Base-by-base conservation (phyloP, 1,140 invertebrate species). In the Megalopta genalis region DNA sequence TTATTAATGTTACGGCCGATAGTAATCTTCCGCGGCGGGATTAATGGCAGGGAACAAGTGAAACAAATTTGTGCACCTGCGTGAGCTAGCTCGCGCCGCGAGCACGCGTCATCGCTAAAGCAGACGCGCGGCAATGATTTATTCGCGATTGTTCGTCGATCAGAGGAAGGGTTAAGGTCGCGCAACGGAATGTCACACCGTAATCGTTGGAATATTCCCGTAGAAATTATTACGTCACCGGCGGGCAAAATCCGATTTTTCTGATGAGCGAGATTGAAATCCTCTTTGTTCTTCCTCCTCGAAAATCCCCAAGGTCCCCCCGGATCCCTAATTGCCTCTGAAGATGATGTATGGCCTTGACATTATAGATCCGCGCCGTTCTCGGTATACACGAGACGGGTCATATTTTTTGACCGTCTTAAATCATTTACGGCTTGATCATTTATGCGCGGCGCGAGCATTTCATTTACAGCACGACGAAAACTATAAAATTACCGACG, bases 151-250 rank as follows among this genome's bases (percentile, higher is more conserved):
- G 60, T 73, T 57, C 54, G 72, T 62, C 62, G 57, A 64, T 79
- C 69, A 68, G 75, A 77, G 84, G 81, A 81, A 85, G 84, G 82
- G 82, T 85, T 76, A 77, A 85, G 79, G 83, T 78, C 79, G 65
- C 64, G 80, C 75, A 66, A n/a, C 27, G 63, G 71, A 76, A 84
- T 71, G 62, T 62, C 59, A 60, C 54, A 57, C 18, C 52, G 75
- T 79, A 86, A 85, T 52, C 83, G 59, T 21, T 73, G 57, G 82
- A 80, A 76, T 86, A 86, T 86, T 85, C 85, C 25, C 63, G 73
- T 32, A 63, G 67, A 75, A 77, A 84, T 74, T 64, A 32, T 84
- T 84, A 57, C 83, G 52, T 77, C 78, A 83, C 67, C 63, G 70
- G 57, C 64, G 32, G 73, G 57, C 59, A 62, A 84, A 75, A 80